Conservation (phyloP, 2,888 invertebrate genomes). For the Volucella zonaria region DNA sequence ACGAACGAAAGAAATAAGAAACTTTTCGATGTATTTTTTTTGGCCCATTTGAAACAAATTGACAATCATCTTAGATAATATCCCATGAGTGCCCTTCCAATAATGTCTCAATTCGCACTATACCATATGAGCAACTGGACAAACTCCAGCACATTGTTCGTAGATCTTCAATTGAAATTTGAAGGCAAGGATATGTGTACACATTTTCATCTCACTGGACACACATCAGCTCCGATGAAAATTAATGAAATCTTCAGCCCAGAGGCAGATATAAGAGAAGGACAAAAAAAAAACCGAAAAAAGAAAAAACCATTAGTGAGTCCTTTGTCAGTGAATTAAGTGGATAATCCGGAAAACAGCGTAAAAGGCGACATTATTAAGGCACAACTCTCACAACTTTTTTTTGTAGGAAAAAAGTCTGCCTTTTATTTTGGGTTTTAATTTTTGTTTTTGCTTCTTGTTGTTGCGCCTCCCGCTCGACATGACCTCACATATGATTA, state of each 20-base stretch:
- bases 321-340: constrained; percentile 71
- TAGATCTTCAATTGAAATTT: constrained; percentile 59
- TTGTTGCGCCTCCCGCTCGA: constrained; percentile 51
- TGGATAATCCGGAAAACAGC: constrained; percentile 72
- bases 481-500: constrained; percentile 67
- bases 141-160: constrained; percentile 13
- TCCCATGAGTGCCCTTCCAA: not conserved
- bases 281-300: constrained; percentile 22
- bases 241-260: constrained; percentile 66
- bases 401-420: constrained; percentile 29
- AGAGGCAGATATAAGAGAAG: not conserved
- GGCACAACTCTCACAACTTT: constrained; percentile 34
- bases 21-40: constrained; percentile 9
- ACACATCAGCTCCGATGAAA: constrained; percentile 58
- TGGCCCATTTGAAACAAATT: constrained; percentile 58
- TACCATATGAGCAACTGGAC: constrained; percentile 28
- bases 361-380: constrained; percentile 73
- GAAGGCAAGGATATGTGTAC: constrained; percentile 35
- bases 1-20: no score
- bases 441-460: not conserved
- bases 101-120: constrained; percentile 58
- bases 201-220: constrained; percentile 55
- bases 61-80: constrained; percentile 67
- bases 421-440: constrained; percentile 13
- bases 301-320: constrained; percentile 64